Evolutionary conservation across 2,888 invertebrate genomes (phyloP), one percentile per base, ranked within the genome.

Genomic region (Emmelina monodactyla): DNA sequence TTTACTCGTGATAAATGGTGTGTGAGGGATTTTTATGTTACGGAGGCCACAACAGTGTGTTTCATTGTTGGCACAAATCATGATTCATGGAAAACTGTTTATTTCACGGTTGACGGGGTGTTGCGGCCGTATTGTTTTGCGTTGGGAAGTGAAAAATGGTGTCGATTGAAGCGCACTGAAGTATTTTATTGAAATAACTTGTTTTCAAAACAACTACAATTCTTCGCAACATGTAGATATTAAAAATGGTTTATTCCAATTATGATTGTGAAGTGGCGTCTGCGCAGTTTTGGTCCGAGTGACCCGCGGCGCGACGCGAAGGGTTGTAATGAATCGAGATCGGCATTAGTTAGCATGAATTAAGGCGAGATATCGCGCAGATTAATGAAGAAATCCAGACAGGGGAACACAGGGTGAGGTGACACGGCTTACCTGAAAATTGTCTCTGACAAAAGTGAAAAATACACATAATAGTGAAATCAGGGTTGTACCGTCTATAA

Each of bases 271-370:
- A n/a, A 7, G 33, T 28, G 34, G 19, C 37, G 22, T 34, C 25
- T 12, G 29, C 11, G 14, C 37, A 32, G 32, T 32, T 38, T 40
- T 35, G 36, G 31, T 22, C 35, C 28, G 35, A 32, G 33, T 19
- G 38, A 30, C 35, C 35, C 29, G n/a, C n/a, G 12, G 14, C 13
- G 15, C 28, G 35, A 22, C 22, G 35, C 39, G 44, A 58, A 61
- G 65, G 65, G 62, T 55, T 57, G 45, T 54, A 62, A 64, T 58
- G 52, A 58, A 62, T 62, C 51, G 57, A 50, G 50, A 43, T 47
- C 45, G 48, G 69, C 64, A 72, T 71, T 67, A 62, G 58, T 75
- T 71, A 61, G 69, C 72, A 73, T 75, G 57, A 63, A 72, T 70
- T 72, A 72, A 69, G 53, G 51, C 43, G 41, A 39, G 58, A 58